Conservation (phyloP, 1,140 invertebrate genomes). For the Wasmannia auropunctata region DNA sequence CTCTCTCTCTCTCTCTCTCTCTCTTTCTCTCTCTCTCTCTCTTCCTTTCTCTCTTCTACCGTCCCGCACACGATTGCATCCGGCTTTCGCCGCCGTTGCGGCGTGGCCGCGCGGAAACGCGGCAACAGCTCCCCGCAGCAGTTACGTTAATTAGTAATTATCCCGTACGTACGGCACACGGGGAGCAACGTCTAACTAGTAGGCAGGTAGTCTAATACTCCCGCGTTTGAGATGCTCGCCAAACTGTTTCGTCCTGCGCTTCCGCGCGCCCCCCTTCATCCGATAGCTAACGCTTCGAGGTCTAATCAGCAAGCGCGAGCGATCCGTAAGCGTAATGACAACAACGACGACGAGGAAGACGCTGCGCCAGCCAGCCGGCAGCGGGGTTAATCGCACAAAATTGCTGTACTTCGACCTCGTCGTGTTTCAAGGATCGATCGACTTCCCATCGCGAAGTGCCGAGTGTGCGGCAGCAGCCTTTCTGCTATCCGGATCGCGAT, state of each 20-base stretch:
- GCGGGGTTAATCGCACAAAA: slow-evolving; percentile 35
- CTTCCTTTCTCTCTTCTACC: neutral
- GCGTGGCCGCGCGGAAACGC: neutral
- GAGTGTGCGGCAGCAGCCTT: neutral
- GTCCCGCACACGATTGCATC: slow-evolving; percentile 10
- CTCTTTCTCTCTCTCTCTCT: neutral
- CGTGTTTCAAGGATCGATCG: slow-evolving; percentile 22
- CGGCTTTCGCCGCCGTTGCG: neutral
- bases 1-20: neutral
- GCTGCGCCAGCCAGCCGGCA: neutral
- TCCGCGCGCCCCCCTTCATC: slow-evolving; percentile 49
- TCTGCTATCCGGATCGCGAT: neutral
- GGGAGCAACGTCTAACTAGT: slow-evolving; percentile 47
- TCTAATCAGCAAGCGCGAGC: slow-evolving; percentile 52
- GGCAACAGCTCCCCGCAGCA: slow-evolving; percentile 10
- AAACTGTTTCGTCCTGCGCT: neutral
- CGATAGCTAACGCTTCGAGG: slow-evolving; percentile 46
- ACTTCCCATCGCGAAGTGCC: neutral
- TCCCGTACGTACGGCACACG: neutral
- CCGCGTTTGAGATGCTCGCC: slow-evolving; percentile 51
- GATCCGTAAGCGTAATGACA: slow-evolving; percentile 16
- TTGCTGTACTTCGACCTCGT: slow-evolving; percentile 16
- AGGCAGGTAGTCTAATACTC: slow-evolving; percentile 57
- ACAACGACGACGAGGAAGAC: neutral
- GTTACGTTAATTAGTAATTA: slow-evolving; percentile 62